Evolutionary conservation across 2,888 invertebrate genomes (phyloP).

Genomic region (Zootermopsis nevadensis): DNA sequence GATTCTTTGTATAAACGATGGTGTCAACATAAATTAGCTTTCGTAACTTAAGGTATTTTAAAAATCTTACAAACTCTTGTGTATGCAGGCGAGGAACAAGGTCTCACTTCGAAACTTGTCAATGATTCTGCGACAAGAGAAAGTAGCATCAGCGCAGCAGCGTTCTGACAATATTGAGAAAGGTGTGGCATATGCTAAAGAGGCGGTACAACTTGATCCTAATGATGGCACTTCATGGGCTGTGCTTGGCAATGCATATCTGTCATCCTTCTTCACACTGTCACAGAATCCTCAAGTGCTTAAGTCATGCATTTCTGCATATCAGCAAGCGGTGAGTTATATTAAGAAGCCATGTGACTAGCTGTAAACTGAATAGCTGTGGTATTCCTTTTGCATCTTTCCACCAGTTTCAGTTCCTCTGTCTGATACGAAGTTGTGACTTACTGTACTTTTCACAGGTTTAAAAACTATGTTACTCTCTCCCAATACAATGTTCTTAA

Average conservation of each 20-base stretch:
- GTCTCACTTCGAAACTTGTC: conserved; percentile 83
- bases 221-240: conserved; percentile 86
- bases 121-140: conserved; percentile 80
- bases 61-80: conserved; percentile 25
- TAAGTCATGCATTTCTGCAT: conserved; percentile 82
- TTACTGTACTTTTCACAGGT: background rate
- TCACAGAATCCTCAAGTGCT: conserved; percentile 78
- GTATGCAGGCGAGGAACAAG: conserved; percentile 76
- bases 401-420: background rate
- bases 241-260: conserved; percentile 85
- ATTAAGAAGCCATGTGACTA: background rate
- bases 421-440: background rate
- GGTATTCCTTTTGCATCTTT: background rate
- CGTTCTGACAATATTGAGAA: conserved; percentile 72
- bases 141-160: conserved; percentile 65
- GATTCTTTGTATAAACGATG: no score
- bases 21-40: no score
- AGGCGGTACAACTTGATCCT: conserved; percentile 82
- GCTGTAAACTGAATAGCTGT: no score
- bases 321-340: conserved; percentile 77
- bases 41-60: no score
- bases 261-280: conserved; percentile 81
- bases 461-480: background rate
- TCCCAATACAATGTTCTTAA: background rate
- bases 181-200: conserved; percentile 82